phyloP scores from a whole-genome alignment of 2,888 invertebrate genomes.

The Podotricha telesiphe region DNA sequence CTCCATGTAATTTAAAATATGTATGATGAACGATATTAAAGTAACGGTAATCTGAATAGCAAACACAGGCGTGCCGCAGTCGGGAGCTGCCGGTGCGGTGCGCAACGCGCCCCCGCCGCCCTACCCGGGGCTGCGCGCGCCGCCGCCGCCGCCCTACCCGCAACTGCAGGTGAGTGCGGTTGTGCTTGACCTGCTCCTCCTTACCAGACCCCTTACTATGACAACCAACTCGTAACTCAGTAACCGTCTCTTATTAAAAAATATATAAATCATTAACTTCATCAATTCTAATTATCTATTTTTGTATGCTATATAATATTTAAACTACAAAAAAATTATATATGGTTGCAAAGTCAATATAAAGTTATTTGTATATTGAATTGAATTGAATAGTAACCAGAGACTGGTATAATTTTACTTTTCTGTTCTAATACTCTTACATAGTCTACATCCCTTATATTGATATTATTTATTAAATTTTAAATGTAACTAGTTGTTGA shows the following conservation, averaged over 20 bases:
- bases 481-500: no score
- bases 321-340: background rate
- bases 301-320: no score
- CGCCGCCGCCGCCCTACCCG: constrained; percentile 79
- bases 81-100: constrained; percentile 55
- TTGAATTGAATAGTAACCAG: no score
- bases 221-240: background rate
- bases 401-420: background rate
- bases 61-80: background rate
- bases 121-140: constrained; percentile 89
- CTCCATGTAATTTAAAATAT: no score
- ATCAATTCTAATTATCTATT: no score
- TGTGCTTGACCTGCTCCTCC: constrained; percentile 22
- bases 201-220: background rate
- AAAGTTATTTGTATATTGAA: background rate
- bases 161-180: constrained; percentile 60
- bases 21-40: no score
- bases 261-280: no score
- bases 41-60: background rate
- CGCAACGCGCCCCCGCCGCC: constrained; percentile 89
- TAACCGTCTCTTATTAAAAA: background rate
- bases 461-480: background rate
- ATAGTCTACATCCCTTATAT: background rate
- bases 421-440: background rate
- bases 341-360: background rate